A percentile compares a stretch with the other conserved stretches of the same genome.
phyloP scores from a whole-genome alignment of 2,797 vertebrate genomes.

The Pseudochirops corinnae region DNA sequence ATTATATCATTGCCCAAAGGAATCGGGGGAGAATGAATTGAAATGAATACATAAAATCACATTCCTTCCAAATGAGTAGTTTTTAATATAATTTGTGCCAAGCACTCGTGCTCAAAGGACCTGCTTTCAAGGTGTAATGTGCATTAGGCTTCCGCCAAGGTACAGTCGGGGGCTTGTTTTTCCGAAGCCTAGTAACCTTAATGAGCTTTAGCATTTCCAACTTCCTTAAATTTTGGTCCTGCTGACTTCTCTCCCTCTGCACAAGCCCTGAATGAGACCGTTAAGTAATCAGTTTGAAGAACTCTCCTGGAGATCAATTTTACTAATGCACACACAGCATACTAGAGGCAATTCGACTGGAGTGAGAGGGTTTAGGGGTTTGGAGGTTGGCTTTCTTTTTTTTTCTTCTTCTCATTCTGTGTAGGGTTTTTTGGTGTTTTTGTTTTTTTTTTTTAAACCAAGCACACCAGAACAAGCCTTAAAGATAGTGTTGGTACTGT shows the following conservation, averaged over 20 bases:
- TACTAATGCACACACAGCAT: conserved; percentile 80
- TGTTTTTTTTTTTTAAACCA: conserved; percentile 49
- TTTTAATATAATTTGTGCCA: conserved; percentile 73
- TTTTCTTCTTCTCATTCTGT: conserved; percentile 32
- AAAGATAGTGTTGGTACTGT: conserved; percentile 71
- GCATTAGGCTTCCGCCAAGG: conserved; percentile 58
- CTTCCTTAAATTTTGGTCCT: conserved; percentile 60
- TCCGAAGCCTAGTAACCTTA: conserved; percentile 71
- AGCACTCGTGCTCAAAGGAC: conserved; percentile 68
- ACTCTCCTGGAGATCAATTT: conserved; percentile 84
- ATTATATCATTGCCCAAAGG: conserved; percentile 74
- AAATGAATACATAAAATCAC: conserved; percentile 76
- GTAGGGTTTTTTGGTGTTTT: neutral
- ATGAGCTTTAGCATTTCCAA: conserved; percentile 71
- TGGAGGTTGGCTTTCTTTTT: conserved; percentile 46
- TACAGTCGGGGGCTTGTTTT: conserved; percentile 42
- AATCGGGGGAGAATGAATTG: conserved; percentile 69
- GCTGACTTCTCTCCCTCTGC: conserved; percentile 74
- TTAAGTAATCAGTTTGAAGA: conserved; percentile 83
- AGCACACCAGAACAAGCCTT: conserved; percentile 81
- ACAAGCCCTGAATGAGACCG: conserved; percentile 73
- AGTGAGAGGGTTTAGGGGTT: conserved; percentile 49
- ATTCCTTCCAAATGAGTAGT: conserved; percentile 76
- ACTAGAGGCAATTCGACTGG: conserved; percentile 73
- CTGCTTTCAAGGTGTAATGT: conserved; percentile 66